Base-by-base conservation (phyloP, 2,113 vertebrate species). In the Calyptomena viridis region DNA sequence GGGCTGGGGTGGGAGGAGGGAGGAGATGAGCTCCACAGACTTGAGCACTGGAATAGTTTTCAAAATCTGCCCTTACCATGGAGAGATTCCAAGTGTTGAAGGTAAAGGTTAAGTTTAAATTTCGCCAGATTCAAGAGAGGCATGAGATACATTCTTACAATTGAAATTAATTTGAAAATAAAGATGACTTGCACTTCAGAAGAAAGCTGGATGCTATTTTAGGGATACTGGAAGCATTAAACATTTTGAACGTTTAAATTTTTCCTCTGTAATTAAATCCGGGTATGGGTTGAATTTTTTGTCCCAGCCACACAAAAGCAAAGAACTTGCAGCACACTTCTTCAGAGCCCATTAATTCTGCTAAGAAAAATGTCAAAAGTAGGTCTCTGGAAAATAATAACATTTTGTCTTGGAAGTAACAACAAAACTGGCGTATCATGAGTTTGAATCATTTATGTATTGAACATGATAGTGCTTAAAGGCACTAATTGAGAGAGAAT, bases 1-100 rank as follows among this genome's bases (percentile, higher is more conserved):
- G 95, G 97, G 97, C 44, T 90, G 95, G 96, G 87, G 33, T 33
- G 91, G 97, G 96, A 97, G 97, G 97, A 88, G 96, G 96, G 94
- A 68, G 89, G 95, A 79, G 50, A 20, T 66, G 69, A 90, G 55
- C 58, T 90, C 66, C 73, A 72, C 49, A 89, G 56, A 9, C 76
- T 47, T 79, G 67, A 72, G 53, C 73, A 22, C 60, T 87, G 88
- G 59, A 81, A 20, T 95, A 46, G 55, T 85, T 40, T 94, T 84
- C 66, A 46, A 79, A 93, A 62, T 80, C 81, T 90, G 37, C 52
- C 62, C 60, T 90, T 93, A 53, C 83, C 78, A 3, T 83, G 87
- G 88, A 94, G 92, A 79, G 33, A 33, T 93, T 84, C 55, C 80
- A 73, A 75, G 77, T 58, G 27, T 59, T 73, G 87, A 87, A 95